Percentiles rank a stretch among this genome's conserved stretches.
phyloP scores from a whole-genome alignment of 2,888 invertebrate genomes.

The Tipula lateralis region DNA sequence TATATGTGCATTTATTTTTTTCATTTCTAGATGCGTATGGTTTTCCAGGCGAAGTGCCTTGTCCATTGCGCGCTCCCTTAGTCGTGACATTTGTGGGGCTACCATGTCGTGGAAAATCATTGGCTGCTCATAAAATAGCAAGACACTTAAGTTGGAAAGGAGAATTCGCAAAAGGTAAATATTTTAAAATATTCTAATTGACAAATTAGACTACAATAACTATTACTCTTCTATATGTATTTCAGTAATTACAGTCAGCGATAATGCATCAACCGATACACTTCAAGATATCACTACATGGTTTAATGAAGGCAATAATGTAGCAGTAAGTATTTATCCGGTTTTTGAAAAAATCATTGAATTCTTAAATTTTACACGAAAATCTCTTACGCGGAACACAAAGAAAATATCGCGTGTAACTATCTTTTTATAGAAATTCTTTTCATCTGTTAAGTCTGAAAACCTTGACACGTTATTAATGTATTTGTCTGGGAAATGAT shows the following conservation, averaged over 20 bases:
- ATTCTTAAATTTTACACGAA: not conserved
- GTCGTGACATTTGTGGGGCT: conserved; percentile 85
- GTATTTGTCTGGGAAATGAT: too few relatives aligned
- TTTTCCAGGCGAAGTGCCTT: conserved; percentile 42
- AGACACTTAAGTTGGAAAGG: conserved; percentile 90
- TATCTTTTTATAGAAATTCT: not conserved
- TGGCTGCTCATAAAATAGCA: conserved; percentile 79
- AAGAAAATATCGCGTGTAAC: not conserved
- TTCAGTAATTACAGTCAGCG: conserved; percentile 66
- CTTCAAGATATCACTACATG: conserved; percentile 81
- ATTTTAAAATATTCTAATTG: not conserved
- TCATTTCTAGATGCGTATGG: conserved; percentile 33
- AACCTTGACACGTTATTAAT: not conserved
- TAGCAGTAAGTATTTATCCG: conserved; percentile 60
- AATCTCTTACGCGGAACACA: not conserved
- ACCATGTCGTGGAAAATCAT: conserved; percentile 89
- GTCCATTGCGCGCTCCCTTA: conserved; percentile 56
- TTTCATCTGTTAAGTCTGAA: not conserved
- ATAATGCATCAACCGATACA: conserved; percentile 54
- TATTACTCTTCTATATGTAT: conserved; percentile 35
- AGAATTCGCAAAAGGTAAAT: conserved; percentile 75
- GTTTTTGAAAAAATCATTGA: not conserved
- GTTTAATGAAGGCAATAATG: conserved; percentile 71
- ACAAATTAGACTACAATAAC: conserved; percentile 25
- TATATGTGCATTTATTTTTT: not conserved